Base-by-base conservation (phyloP, 2,113 vertebrate species). In the Megatriorchis doriae region DNA sequence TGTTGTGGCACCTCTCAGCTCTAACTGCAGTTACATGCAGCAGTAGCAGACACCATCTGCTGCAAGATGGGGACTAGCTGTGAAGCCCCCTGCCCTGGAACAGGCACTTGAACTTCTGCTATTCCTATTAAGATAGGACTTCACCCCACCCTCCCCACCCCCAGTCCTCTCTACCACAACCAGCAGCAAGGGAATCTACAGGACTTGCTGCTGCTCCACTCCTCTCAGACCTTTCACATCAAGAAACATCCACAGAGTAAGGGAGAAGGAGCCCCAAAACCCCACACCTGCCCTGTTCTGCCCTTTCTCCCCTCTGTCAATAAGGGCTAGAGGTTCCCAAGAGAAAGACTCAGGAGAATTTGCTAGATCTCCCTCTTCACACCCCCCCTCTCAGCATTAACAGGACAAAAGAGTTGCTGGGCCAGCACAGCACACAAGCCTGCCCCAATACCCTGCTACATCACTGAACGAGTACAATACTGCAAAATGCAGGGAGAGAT, bases 401-500 rank as follows among this genome's bases (percentile, higher is more conserved):
- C 9, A 36, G 36, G 62, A 34, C 36, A 38, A 43, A 38, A n/a
- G 58, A 85, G 59, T 4, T 61, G 16, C 5, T 45, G 22, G 81
- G 81, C 58, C 36, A 78, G 20, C 9, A 5, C 12, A 48, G 29
- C 8, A 26, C 19, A 42, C 22, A 3, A 66, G 53, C 36, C 45
- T 77, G 66, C 16, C 34, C 55, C 68, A 25, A 4, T 16, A 68
- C 36, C 42, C 75, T 42, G 55, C 75, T 38, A 65, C 55, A 81
- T 59, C 58, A 63, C 62, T 55, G n/a, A 91, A 27, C 70, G 78
- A 59, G 47, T 29, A 75, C 26, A 62, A 12, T 3, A 17, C 81
- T 83, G 68, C 61, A 92, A 86, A 88, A 90, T 31, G n/a, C 82
- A 94, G 52, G 58, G 67, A 56, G 36, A 93, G 27, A 70, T 11